A percentile compares a stretch with the other conserved stretches of the same genome.
Evolutionary conservation across 2,888 invertebrate genomes (phyloP).

Genomic region (Yponomeuta plumbellus): DNA sequence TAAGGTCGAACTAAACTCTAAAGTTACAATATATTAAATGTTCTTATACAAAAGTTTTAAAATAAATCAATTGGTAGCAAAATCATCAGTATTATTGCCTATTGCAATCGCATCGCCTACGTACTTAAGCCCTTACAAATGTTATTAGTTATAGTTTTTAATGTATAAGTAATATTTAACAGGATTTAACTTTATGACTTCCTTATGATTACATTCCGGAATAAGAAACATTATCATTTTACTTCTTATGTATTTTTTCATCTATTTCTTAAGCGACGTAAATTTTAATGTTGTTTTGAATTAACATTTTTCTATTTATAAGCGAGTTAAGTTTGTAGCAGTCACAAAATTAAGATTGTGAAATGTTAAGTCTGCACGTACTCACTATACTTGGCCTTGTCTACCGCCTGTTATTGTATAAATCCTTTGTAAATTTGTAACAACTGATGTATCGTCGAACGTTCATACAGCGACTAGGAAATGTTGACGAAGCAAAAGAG

Average conservation of each 20-base stretch:
- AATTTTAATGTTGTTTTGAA: constrained; percentile 7
- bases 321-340: background rate
- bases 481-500: too few species aligned
- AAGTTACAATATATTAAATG: background rate
- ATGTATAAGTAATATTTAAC: constrained; percentile 15
- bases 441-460: too few species aligned
- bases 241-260: constrained; percentile 21
- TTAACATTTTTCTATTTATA: background rate
- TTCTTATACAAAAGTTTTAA: background rate
- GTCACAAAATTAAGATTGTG: constrained; percentile 5
- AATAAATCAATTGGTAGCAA: constrained; percentile 5
- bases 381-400: too few species aligned
- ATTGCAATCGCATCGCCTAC: constrained; percentile 21
- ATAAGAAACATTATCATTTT: constrained; percentile 17
- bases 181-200: constrained; percentile 14
- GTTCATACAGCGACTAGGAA: too few species aligned
- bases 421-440: too few species aligned
- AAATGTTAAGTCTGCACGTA: background rate
- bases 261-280: constrained; percentile 16
- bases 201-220: constrained; percentile 22
- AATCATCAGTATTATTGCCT: constrained; percentile 26
- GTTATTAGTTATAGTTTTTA: constrained; percentile 11
- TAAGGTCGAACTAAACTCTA: too few species aligned
- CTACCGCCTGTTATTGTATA: too few species aligned
- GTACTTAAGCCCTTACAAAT: constrained; percentile 23